A percentile compares a stretch with the other conserved stretches of the same genome.
phyloP scores from a whole-genome alignment of 1,140 invertebrate species.

The Dinoponera quadriceps region DNA sequence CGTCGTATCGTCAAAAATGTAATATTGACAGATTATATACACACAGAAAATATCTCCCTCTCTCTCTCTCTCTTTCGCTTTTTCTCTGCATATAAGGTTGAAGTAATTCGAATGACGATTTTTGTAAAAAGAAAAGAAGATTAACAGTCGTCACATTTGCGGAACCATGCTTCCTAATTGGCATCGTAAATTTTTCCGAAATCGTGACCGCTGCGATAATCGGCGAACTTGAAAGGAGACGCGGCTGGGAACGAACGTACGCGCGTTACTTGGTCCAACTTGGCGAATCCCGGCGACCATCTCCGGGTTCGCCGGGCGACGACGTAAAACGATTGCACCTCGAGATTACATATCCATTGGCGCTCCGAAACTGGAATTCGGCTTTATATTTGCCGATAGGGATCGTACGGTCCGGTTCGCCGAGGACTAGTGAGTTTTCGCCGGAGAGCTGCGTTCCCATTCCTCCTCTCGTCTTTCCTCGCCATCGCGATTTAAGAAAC shows the following conservation, averaged over 20 bases:
- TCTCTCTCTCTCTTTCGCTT: no score
- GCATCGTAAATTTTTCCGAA: no score
- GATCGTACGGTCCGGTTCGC: slow-evolving; percentile 3
- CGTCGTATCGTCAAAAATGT: neutral
- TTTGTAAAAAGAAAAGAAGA: no score
- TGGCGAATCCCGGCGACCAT: neutral
- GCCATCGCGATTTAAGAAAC: slow-evolving; percentile 29
- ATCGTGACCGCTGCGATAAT: neutral
- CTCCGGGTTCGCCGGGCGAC: neutral
- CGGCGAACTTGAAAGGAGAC: neutral
- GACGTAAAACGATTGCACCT: slow-evolving; percentile 8
- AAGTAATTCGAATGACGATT: no score
- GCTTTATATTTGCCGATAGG: slow-evolving; percentile 22
- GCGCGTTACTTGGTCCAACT: neutral
- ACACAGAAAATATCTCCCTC: no score
- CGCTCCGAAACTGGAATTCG: slow-evolving; percentile 12
- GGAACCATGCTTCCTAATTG: no score
- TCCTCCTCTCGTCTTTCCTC: neutral
- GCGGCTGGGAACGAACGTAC: neutral
- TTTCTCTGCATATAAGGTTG: no score
- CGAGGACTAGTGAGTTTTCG: neutral
- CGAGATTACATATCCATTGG: slow-evolving; percentile 28
- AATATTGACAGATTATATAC: neutral
- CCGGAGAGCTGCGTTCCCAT: neutral
- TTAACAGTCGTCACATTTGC: no score